These are phyloP conservation scores for Andrena hattorfiana DNA, from an alignment of 2,888 invertebrate genomes.

Conservation along the genomic window DNA sequence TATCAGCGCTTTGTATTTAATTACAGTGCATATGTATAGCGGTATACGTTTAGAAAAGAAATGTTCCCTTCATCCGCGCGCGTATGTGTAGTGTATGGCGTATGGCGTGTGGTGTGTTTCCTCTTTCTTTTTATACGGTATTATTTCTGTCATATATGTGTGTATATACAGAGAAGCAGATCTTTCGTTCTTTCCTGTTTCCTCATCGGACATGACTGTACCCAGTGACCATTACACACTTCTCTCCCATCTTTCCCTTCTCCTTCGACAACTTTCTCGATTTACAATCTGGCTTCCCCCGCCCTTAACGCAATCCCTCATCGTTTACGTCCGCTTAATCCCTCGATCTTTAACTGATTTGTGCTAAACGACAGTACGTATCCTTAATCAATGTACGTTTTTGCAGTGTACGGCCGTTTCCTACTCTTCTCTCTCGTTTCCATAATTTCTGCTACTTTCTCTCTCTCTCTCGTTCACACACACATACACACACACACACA, in stretches of 20 bases:
- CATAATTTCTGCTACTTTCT: background rate
- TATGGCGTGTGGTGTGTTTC: slow-evolving; percentile 7
- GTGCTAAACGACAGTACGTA: slow-evolving; percentile 81
- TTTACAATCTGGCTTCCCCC: slow-evolving; percentile 10
- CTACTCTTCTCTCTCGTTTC: slow-evolving; percentile 17
- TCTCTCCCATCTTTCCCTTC: slow-evolving; percentile 23
- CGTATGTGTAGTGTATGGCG: slow-evolving; percentile 2
- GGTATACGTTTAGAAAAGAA: slow-evolving; percentile 59
- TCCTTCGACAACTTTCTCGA: slow-evolving; percentile 46
- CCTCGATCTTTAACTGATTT: slow-evolving; percentile 70
- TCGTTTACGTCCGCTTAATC: slow-evolving; percentile 35
- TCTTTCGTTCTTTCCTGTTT: slow-evolving; percentile 16
- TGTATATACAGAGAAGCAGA: slow-evolving; percentile 54
- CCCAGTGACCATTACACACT: slow-evolving; percentile 34
- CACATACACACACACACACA: background rate
- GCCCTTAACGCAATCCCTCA: slow-evolving; percentile 1
- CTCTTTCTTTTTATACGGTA: slow-evolving; percentile 5
- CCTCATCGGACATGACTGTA: slow-evolving; percentile 71
- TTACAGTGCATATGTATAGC: slow-evolving; percentile 66
- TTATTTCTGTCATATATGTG: slow-evolving; percentile 20
- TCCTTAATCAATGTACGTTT: slow-evolving; percentile 69
- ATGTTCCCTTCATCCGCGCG: slow-evolving; percentile 62
- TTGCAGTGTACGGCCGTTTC: slow-evolving; percentile 68
- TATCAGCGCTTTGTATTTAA: slow-evolving; percentile 59
- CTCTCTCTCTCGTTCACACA: background rate